Base-by-base conservation (phyloP, 2,113 vertebrate genomes). In the Tachuris rubrigastra region DNA sequence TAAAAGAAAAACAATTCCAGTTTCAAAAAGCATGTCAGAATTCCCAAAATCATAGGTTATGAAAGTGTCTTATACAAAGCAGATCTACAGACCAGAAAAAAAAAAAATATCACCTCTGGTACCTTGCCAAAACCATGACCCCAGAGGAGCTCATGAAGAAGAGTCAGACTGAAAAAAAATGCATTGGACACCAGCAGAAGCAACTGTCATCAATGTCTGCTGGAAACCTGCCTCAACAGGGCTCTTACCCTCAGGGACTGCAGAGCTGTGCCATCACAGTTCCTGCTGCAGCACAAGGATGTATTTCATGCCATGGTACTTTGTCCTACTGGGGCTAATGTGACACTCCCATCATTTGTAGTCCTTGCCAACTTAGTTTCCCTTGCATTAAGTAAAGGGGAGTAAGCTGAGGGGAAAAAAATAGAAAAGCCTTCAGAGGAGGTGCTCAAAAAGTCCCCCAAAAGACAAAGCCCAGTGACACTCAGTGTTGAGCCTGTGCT, bases 281-380 rank as follows among this genome's bases (percentile, higher is more conserved):
- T 15, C 42, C 31, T 1, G 1, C 67, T 49, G 69, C 55, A 73
- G 67, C 39, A 37, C 3, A 1, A 0, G 0, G 6, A 11, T 39
- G 13, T 7, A 5, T 25, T 78, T 35, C 19, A 24, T 1, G 1
- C 39, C 44, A 37, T 0, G 0, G 39, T 58, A 4, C 8, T 42
- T 59, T 80, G 16, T 37, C 72, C 63, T 21, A 1, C 5, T 1
- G 39, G 44, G 60, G 23, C 23, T 50, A 31, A 65, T 0, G 0
- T 0, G 1, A n/a, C 35, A 28, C 28, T 44, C 35, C 28, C 7
- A 1, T 24, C 5, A 19, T 56, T 71, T 46, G 9, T 30, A 66
- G 74, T 55, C 16, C 52, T 49, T 24, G 4, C 17, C 42, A 65
- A 6, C 15, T 62, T 74, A 6, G 0, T 78, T 74, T 53, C 44